A percentile compares a stretch with the other conserved stretches of the same genome.
phyloP scores from a whole-genome alignment of 2,888 invertebrate species.

The Erannis defoliaria region DNA sequence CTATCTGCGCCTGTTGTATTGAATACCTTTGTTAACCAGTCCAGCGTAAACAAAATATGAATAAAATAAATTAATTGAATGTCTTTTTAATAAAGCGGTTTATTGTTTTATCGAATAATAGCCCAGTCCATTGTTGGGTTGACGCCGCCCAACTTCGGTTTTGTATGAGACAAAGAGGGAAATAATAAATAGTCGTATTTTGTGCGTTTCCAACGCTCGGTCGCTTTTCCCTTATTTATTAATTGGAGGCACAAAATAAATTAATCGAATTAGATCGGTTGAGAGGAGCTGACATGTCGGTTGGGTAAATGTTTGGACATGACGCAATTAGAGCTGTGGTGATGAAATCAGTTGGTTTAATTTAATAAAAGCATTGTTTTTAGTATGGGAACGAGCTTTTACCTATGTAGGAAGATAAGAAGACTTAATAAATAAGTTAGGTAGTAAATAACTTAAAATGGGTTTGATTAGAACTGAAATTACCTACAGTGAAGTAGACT shows the following conservation, averaged over 20 bases:
- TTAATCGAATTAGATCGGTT: slow-evolving; percentile 83
- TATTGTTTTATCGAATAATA: slow-evolving; percentile 85
- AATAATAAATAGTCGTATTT: slow-evolving; percentile 85
- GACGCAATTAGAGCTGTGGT: slow-evolving; percentile 59
- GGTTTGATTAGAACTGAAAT: neutral
- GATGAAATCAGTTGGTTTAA: slow-evolving; percentile 62
- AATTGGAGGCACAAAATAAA: slow-evolving; percentile 81
- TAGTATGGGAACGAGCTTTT: slow-evolving; percentile 16
- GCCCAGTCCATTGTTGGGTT: slow-evolving; percentile 67
- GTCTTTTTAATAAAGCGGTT: slow-evolving; percentile 84
- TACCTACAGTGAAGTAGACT: too few relatives aligned
- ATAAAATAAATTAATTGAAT: slow-evolving; percentile 85
- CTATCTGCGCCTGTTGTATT: slow-evolving; percentile 57
- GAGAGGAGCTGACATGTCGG: slow-evolving; percentile 73
- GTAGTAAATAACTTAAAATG: too few relatives aligned
- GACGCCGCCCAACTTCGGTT: slow-evolving; percentile 75
- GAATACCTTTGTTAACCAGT: slow-evolving; percentile 74
- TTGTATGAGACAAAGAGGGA: slow-evolving; percentile 74
- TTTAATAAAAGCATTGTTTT: slow-evolving; percentile 62
- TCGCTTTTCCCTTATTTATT: slow-evolving; percentile 79
- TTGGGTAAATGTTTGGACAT: slow-evolving; percentile 77
- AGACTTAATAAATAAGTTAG: too few relatives aligned
- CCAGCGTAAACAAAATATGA: slow-evolving; percentile 80
- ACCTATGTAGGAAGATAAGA: too few relatives aligned
- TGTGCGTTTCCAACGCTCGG: slow-evolving; percentile 77